These are phyloP conservation scores for Tetramorium simillimum DNA, from an alignment of 1,140 invertebrate genomes.

Conservation along the genomic window DNA sequence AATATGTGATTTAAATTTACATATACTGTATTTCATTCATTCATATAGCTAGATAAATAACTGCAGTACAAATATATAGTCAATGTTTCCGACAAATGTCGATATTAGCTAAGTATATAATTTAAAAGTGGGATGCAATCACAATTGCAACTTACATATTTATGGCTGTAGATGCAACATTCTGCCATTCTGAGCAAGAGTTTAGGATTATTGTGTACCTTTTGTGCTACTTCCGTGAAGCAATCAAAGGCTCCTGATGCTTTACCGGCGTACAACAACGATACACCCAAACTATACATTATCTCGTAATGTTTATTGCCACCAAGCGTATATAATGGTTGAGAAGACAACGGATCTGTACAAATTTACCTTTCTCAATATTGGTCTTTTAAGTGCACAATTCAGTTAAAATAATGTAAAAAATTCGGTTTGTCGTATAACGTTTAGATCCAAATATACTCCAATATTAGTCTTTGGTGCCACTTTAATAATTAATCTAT, in stretches of 20 bases:
- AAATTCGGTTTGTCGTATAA: background rate
- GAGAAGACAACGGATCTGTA: conserved; percentile 83
- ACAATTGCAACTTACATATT: conserved; percentile 85
- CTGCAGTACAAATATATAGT: background rate
- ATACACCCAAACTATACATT: conserved; percentile 96
- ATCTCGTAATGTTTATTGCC: conserved; percentile 91
- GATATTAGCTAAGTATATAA: background rate
- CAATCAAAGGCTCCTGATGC: conserved; percentile 95
- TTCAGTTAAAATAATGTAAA: background rate
- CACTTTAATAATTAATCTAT: background rate
- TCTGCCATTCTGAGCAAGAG: conserved; percentile 97
- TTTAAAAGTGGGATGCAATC: background rate
- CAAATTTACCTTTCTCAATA: background rate
- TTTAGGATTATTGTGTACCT: conserved; percentile 94
- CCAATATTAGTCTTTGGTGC: background rate
- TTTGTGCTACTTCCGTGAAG: conserved; percentile 94
- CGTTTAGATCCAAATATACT: background rate
- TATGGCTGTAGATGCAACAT: conserved; percentile 93
- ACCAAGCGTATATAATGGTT: conserved; percentile 87
- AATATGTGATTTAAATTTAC: background rate
- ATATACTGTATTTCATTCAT: background rate
- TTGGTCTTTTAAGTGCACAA: background rate
- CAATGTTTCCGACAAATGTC: background rate
- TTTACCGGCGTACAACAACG: conserved; percentile 92
- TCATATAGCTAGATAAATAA: background rate